Evolutionary conservation across 2,113 vertebrate species (phyloP).

Genomic region (Psittacula cyanocephala): DNA sequence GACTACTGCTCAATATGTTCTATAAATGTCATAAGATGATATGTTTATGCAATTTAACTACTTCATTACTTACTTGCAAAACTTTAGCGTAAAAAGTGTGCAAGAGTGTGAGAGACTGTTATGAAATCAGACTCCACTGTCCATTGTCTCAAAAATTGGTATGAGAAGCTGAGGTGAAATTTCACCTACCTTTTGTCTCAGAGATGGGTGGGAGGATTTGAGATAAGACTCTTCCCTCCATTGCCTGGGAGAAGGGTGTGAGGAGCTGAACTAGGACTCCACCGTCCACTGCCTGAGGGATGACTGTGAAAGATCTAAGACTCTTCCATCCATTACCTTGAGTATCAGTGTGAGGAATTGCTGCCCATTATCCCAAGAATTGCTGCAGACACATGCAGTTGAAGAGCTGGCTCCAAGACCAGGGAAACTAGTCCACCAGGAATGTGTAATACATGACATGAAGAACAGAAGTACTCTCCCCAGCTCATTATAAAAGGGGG

Average conservation of each 20-base stretch:
- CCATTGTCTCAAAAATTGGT: not conserved
- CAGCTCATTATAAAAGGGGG: not conserved
- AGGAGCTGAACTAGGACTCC: not conserved
- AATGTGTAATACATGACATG: not conserved
- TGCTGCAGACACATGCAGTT: not conserved
- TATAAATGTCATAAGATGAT: not conserved
- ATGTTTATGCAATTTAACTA: not conserved
- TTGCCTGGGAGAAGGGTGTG: not conserved
- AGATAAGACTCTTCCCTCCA: not conserved
- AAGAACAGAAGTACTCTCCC: not conserved
- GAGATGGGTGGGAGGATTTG: not conserved
- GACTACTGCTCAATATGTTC: not conserved
- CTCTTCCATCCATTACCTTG: not conserved
- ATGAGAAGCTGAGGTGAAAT: not conserved
- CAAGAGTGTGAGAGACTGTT: not conserved
- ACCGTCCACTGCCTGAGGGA: not conserved
- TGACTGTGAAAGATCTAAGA: not conserved
- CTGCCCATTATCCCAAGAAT: not conserved
- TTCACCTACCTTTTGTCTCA: not conserved
- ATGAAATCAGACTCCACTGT: not conserved
- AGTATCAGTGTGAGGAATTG: not conserved
- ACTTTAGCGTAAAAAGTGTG: not conserved
- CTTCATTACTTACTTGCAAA: not conserved
- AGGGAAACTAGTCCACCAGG: too few species aligned
- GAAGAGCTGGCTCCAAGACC: not conserved